Evolutionary conservation across 2,113 vertebrate genomes (phyloP).

Genomic region (Pelusios castaneus): DNA sequence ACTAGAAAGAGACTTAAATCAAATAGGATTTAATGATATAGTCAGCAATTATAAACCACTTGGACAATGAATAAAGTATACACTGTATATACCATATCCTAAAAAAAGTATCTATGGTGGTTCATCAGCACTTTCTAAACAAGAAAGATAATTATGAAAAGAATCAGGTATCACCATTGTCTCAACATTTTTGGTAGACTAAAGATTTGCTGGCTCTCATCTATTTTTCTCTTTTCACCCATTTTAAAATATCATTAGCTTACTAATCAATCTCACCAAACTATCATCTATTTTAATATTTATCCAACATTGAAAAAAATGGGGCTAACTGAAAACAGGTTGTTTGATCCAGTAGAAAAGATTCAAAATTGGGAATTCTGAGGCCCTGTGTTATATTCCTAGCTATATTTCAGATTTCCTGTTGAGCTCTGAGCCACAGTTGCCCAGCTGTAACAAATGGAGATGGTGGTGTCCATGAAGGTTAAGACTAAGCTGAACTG

Average conservation of each 20-base stretch:
- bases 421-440: neutral
- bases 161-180: accelerated
- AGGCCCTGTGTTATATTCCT: neutral
- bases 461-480: neutral
- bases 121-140: neutral
- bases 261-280: neutral
- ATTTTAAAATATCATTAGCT: neutral
- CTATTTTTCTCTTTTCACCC: neutral
- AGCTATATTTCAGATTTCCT: neutral
- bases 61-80: neutral
- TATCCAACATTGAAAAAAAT: neutral
- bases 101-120: neutral
- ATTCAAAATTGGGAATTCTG: neutral
- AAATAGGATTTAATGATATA: neutral
- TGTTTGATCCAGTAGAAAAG: neutral
- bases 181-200: neutral
- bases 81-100: neutral
- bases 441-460: neutral
- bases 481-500: neutral
- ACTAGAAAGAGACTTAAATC: neutral
- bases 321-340: neutral
- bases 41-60: neutral
- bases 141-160: neutral
- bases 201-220: accelerated
- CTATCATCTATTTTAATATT: neutral